A percentile compares a stretch with the other conserved stretches of the same genome.
phyloP scores from a whole-genome alignment of 1,140 invertebrate species.

The Centruroides sculpturatus region DNA sequence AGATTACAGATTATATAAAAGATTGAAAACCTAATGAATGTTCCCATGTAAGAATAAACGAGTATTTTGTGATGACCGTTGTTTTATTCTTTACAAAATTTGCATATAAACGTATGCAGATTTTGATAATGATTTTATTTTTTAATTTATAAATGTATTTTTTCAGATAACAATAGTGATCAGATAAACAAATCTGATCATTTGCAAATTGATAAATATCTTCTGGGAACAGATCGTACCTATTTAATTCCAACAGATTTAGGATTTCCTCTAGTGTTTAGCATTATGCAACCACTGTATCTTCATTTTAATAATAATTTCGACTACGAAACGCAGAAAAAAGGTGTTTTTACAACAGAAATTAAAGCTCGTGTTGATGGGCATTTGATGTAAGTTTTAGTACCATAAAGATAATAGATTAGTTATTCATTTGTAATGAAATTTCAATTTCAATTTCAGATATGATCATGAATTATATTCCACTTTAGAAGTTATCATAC shows the following conservation, averaged over 20 bases:
- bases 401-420: neutral
- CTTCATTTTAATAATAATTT: slow-evolving; percentile 10
- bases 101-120: no score
- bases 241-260: slow-evolving; percentile 14
- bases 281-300: slow-evolving; percentile 8
- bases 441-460: neutral
- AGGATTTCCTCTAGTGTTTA: slow-evolving; percentile 13
- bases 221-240: slow-evolving; percentile 4
- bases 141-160: neutral
- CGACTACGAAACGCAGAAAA: slow-evolving; percentile 11
- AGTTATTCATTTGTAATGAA: neutral
- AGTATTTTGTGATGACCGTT: no score
- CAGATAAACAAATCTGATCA: neutral
- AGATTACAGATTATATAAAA: no score
- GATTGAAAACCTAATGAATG: no score
- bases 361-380: slow-evolving; percentile 5
- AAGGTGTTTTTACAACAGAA: slow-evolving; percentile 6
- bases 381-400: slow-evolving; percentile 8
- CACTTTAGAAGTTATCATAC: slow-evolving; percentile 1
- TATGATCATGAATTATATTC: slow-evolving; percentile 8
- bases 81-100: no score
- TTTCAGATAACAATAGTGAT: neutral
- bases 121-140: neutral
- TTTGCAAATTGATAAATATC: neutral
- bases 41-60: no score